Conservation (phyloP, 2,888 invertebrate genomes). For the Lomographa bimaculata region DNA sequence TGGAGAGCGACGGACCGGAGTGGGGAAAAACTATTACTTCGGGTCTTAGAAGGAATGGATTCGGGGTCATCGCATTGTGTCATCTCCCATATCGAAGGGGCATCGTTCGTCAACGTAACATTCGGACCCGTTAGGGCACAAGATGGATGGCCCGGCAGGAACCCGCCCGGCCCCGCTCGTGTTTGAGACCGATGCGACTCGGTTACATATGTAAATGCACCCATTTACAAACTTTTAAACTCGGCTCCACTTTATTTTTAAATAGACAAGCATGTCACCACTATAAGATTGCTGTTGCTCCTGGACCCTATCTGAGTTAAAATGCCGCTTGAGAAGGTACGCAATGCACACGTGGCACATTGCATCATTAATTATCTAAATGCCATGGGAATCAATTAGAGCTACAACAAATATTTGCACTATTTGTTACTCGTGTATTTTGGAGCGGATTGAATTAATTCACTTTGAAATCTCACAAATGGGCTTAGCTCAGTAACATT, state of each 20-base stretch:
- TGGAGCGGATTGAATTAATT: constrained; percentile 41
- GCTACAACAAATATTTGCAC: constrained; percentile 40
- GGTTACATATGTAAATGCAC: constrained; percentile 67
- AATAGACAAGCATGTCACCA: too few relatives aligned
- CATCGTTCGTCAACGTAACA: constrained; percentile 64
- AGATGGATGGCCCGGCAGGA: constrained; percentile 59
- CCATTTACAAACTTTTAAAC: constrained; percentile 60
- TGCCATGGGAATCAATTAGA: constrained; percentile 39
- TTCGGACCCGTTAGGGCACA: constrained; percentile 45
- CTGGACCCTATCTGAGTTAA: too few relatives aligned
- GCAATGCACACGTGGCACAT: constrained; percentile 22
- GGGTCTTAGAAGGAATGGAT: constrained; percentile 62
- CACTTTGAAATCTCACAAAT: constrained; percentile 39
- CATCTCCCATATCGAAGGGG: constrained; percentile 68
- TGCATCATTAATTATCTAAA: constrained; percentile 33
- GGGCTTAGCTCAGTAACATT: constrained; percentile 23
- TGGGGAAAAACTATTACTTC: constrained; percentile 64
- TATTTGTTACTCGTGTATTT: constrained; percentile 46
- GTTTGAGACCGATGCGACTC: constrained; percentile 40
- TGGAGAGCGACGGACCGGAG: constrained; percentile 62
- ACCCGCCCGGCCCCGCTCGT: constrained; percentile 28
- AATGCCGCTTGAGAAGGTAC: too few relatives aligned
- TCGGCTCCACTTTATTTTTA: too few relatives aligned
- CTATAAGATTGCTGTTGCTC: too few relatives aligned
- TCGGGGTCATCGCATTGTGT: constrained; percentile 76